Conservation (phyloP, 2,113 vertebrate genomes). For the Oenanthe oenanthe region DNA sequence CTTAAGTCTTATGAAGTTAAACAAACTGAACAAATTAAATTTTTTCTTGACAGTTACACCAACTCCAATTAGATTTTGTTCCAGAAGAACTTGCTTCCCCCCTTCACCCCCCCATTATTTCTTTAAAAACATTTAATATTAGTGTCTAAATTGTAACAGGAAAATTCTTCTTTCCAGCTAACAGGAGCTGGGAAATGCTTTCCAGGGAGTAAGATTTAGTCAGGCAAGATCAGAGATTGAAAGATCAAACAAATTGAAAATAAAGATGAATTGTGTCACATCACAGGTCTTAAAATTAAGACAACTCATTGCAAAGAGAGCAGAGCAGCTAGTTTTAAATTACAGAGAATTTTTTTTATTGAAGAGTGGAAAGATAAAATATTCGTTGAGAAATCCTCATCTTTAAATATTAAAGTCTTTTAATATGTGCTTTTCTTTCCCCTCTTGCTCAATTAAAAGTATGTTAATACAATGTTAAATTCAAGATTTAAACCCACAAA, state of each 20-base stretch:
- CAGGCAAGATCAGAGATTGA: background rate
- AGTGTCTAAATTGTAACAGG: background rate
- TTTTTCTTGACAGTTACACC: background rate
- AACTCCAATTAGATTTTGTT: background rate
- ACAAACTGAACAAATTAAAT: background rate
- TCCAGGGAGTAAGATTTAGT: background rate
- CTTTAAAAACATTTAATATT: background rate
- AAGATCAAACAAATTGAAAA: background rate
- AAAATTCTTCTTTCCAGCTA: background rate
- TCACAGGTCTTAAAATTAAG: constrained; percentile 1
- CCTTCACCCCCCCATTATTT: background rate
- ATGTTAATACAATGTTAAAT: constrained; percentile 59
- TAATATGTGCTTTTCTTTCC: constrained; percentile 18
- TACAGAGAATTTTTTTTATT: background rate
- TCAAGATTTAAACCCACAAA: constrained; percentile 62
- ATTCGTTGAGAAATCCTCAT: background rate
- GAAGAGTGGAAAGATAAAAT: background rate
- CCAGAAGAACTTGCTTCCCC: background rate
- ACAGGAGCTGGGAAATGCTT: background rate
- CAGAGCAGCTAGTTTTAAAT: background rate
- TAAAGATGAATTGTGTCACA: background rate
- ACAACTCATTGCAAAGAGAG: background rate
- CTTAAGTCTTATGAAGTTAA: background rate
- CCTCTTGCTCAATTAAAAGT: constrained; percentile 58
- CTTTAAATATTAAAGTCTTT: constrained; percentile 41